phyloP scores from a whole-genome alignment of 2,113 vertebrate species.

The Caloenas nicobarica region DNA sequence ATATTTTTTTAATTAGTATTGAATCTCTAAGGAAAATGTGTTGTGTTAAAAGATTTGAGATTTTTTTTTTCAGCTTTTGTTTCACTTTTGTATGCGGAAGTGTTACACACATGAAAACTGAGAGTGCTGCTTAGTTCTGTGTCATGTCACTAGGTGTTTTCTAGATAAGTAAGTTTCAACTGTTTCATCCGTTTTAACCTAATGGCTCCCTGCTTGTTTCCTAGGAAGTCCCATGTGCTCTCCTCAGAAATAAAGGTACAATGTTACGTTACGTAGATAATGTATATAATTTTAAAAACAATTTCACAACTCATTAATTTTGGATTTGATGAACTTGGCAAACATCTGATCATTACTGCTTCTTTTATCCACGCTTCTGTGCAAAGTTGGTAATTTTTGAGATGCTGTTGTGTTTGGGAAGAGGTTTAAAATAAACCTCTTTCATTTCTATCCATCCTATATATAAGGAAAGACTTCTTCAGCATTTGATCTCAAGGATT shows the following conservation, averaged over 20 bases:
- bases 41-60: not conserved
- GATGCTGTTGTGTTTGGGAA: not conserved
- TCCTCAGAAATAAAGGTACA: constrained; percentile 91
- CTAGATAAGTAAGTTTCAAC: not conserved
- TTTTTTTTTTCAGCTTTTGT: not conserved
- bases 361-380: not conserved
- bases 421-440: not conserved
- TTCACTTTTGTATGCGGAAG: not conserved
- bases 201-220: constrained; percentile 51
- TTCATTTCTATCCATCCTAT: not conserved
- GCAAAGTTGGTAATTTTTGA: not conserved
- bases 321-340: not conserved
- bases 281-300: not conserved
- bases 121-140: not conserved
- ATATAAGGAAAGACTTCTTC: not conserved
- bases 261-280: not conserved
- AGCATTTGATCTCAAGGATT: not conserved
- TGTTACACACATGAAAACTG: not conserved
- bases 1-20: not conserved
- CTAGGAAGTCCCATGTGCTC: constrained; percentile 90
- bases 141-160: not conserved
- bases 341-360: not conserved
- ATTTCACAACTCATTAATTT: not conserved
- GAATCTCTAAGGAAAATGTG: not conserved
- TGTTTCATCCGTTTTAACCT: not conserved